These are phyloP conservation scores for Nemurella pictetii DNA, from an alignment of 2,888 invertebrate species.

Conservation along the genomic window DNA sequence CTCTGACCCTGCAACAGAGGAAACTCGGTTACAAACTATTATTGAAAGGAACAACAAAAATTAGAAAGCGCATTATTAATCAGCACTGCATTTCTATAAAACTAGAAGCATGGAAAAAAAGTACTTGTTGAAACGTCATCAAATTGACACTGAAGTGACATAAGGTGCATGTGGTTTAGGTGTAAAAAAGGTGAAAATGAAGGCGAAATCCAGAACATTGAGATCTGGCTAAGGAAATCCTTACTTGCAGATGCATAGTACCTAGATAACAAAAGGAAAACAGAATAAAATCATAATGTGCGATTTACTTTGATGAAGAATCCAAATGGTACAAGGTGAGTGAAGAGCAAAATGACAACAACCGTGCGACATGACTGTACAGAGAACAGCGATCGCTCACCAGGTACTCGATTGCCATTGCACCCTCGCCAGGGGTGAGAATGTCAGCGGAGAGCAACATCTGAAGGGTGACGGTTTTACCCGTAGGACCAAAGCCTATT, in stretches of 20 bases:
- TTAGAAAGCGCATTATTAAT: neutral
- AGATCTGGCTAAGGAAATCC: neutral
- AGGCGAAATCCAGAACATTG: neutral
- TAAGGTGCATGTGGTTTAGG: neutral
- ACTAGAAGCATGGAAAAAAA: constrained; percentile 13
- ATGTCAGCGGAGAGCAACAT: constrained; percentile 85
- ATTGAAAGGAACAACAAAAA: neutral
- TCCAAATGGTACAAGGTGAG: neutral
- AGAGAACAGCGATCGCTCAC: constrained; percentile 54
- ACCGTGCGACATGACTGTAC: constrained; percentile 7
- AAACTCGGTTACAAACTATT: constrained; percentile 21
- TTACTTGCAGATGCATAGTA: neutral
- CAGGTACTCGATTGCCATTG: constrained; percentile 89
- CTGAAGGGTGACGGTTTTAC: constrained; percentile 77
- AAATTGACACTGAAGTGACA: neutral
- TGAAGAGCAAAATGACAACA: neutral
- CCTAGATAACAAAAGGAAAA: neutral
- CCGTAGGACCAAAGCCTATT: constrained; percentile 50
- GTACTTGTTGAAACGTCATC: neutral
- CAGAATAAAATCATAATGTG: neutral
- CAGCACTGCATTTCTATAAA: neutral
- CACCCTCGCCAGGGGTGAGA: constrained; percentile 78
- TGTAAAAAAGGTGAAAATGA: neutral
- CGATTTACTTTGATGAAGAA: no score
- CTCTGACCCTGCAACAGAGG: constrained; percentile 72